These are phyloP conservation scores for Hirudo medicinalis DNA, from an alignment of 1,140 invertebrate genomes.

Conservation along the genomic window DNA sequence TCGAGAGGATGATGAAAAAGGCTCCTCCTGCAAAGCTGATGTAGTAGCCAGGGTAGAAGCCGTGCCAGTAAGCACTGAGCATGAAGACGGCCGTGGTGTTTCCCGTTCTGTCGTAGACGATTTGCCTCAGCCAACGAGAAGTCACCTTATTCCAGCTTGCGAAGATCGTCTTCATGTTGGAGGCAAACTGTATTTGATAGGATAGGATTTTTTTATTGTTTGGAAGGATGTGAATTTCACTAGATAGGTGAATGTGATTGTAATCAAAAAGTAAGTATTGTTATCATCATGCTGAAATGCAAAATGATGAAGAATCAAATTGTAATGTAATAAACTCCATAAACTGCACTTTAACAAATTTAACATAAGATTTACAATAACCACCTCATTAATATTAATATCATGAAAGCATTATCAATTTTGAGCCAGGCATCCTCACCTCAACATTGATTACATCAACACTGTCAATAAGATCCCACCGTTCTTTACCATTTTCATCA, in stretches of 20 bases:
- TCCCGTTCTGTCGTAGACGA: slow-evolving; percentile 33
- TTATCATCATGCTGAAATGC: too few species aligned
- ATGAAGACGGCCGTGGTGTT: slow-evolving; percentile 57
- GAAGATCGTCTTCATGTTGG: slow-evolving; percentile 35
- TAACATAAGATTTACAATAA: too few species aligned
- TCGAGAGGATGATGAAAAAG: slow-evolving; percentile 67
- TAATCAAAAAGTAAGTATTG: too few species aligned
- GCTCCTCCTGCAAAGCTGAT: slow-evolving; percentile 78
- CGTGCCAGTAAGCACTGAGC: slow-evolving; percentile 46
- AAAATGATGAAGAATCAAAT: too few species aligned
- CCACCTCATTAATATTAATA: too few species aligned
- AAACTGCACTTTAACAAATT: too few species aligned
- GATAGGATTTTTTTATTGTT: too few species aligned
- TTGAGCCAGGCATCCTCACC: not conserved
- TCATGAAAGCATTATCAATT: too few species aligned
- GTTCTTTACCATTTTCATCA: not conserved
- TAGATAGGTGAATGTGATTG: too few species aligned
- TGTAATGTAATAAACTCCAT: too few species aligned
- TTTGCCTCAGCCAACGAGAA: slow-evolving; percentile 31
- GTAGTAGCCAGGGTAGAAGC: slow-evolving; percentile 91
- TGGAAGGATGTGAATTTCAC: too few species aligned
- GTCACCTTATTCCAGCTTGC: slow-evolving; percentile 37
- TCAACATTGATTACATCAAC: slow-evolving; percentile 13
- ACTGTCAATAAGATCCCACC: slow-evolving; percentile 17
- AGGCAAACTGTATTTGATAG: slow-evolving; percentile 28